phyloP scores from a whole-genome alignment of 2,888 invertebrate genomes.

The Phyllotreta striolata region DNA sequence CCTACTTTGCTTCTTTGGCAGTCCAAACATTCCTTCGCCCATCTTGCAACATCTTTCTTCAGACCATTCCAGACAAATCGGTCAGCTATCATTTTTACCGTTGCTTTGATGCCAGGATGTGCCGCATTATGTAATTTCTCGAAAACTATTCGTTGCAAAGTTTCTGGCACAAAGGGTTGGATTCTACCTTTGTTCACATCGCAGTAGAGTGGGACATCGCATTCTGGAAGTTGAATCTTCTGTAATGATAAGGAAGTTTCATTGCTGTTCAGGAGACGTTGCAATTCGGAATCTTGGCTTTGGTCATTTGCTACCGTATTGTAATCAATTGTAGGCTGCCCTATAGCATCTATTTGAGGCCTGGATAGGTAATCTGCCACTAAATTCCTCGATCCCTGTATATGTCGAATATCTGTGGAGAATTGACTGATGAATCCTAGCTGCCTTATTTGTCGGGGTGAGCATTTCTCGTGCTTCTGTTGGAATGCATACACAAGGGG shows the following conservation, averaged over 20 bases:
- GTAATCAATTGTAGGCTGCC: too few species aligned
- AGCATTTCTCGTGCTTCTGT: slow-evolving; percentile 45
- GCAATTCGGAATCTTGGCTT: too few species aligned
- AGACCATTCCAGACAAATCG: neutral
- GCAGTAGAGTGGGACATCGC: too few species aligned
- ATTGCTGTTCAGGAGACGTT: too few species aligned
- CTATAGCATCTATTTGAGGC: too few species aligned
- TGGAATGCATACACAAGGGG: slow-evolving; percentile 53
- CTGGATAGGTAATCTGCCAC: slow-evolving; percentile 48
- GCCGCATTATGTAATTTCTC: neutral
- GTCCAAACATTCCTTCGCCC: neutral
- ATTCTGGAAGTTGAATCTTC: too few species aligned
- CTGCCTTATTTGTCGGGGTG: slow-evolving; percentile 54
- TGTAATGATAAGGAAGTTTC: too few species aligned
- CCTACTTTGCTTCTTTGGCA: slow-evolving; percentile 1
- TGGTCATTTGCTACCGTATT: too few species aligned
- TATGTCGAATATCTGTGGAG: slow-evolving; percentile 52
- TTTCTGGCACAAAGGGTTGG: slow-evolving; percentile 7
- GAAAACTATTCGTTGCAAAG: neutral
- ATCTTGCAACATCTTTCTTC: neutral
- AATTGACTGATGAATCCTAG: slow-evolving; percentile 51
- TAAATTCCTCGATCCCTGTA: slow-evolving; percentile 51
- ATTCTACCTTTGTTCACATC: slow-evolving; percentile 1
- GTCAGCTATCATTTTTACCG: neutral
- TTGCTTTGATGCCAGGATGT: slow-evolving; percentile 3